Percentiles rank a stretch among this genome's conserved stretches.
Evolutionary conservation across 2,888 invertebrate species (phyloP).

Genomic region (Rhopalosiphum nymphaeae): DNA sequence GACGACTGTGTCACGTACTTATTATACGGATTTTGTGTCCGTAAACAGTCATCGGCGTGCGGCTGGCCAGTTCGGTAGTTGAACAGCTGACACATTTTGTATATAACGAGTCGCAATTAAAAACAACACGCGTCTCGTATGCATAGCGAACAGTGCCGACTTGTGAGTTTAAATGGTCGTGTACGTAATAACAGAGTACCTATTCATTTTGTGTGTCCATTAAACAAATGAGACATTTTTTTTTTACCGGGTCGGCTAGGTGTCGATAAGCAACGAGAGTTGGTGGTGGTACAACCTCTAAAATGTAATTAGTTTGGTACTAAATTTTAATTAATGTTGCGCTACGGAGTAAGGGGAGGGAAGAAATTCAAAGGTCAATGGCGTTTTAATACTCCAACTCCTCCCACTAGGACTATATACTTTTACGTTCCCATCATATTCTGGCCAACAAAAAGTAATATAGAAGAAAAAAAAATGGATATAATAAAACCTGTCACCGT

Average conservation of each 20-base stretch:
- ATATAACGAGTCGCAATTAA: constrained; percentile 29
- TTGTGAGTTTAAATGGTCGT: not conserved
- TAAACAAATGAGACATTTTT: constrained; percentile 60
- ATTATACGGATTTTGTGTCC: not conserved
- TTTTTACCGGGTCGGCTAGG: constrained; percentile 45
- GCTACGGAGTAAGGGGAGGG: not conserved
- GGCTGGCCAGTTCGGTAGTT: not conserved
- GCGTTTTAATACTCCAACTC: constrained; percentile 60
- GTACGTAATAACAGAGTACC: constrained; percentile 40
- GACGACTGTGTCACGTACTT: not conserved
- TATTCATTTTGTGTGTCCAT: constrained; percentile 52
- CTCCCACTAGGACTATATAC: constrained; percentile 47
- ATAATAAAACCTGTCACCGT: constrained; percentile 53
- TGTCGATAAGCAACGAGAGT: constrained; percentile 64
- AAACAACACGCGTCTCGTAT: not conserved
- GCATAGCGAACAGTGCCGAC: not conserved
- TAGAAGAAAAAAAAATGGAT: constrained; percentile 36
- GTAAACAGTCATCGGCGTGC: not conserved
- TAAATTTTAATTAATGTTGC: constrained; percentile 64
- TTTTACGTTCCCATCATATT: constrained; percentile 40
- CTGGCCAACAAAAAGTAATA: constrained; percentile 34
- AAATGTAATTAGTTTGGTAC: constrained; percentile 61
- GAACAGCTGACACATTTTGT: not conserved
- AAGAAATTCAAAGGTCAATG: constrained; percentile 58
- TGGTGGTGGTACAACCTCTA: constrained; percentile 47